Base-by-base conservation (phyloP, 2,113 vertebrate species). In the Petaurus breviceps region DNA sequence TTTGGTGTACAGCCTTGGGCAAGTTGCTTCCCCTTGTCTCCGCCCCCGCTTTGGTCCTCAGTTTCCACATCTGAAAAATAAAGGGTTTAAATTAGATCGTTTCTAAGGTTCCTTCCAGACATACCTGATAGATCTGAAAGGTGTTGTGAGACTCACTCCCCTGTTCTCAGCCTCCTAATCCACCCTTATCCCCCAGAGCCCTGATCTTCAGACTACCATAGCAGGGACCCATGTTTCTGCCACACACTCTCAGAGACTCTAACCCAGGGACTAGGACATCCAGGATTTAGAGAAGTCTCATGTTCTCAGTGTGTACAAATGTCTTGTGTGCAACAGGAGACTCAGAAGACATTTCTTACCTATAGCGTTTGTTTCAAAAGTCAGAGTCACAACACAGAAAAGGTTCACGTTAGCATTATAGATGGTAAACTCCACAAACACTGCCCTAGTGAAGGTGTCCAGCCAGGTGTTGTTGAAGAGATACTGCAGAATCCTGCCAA, bases 401-500 rank as follows among this genome's bases (percentile, higher is more conserved):
- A 99, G 99, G 98, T 99, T 99, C 97, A 99, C 98, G 0, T 99
- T 99, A 96, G 99, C 99, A 1, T 99, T 99, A 98, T 99, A 99
- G 97, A 99, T 99, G 0, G 99, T 99, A 97, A 99, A 99, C 98
- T 99, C 99, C 93, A 99, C 98, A 98, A 99, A 99, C 96, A 99
- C 97, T 0, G 99, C 99, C 97, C 99, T 99, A 12, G 99, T 99
- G 98, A 99, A 99, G 91, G 97, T 95, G 94, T 99, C 99, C 94
- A 99, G 98, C 99, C 99, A 99, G 92, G 98, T 97, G 19, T 99
- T 99, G 95, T 99, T 98, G 97, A 99, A 99, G 89, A 99, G 99
- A 96, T 99, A 99, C 95, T 98, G 99, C 95, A 99, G 99, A 95
- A 98, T 96, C 97, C 99, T 99, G 98, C 51, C 96, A 89, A 98